Conservation (phyloP, 2,797 vertebrate species). For the Crenichthys baileyi region DNA sequence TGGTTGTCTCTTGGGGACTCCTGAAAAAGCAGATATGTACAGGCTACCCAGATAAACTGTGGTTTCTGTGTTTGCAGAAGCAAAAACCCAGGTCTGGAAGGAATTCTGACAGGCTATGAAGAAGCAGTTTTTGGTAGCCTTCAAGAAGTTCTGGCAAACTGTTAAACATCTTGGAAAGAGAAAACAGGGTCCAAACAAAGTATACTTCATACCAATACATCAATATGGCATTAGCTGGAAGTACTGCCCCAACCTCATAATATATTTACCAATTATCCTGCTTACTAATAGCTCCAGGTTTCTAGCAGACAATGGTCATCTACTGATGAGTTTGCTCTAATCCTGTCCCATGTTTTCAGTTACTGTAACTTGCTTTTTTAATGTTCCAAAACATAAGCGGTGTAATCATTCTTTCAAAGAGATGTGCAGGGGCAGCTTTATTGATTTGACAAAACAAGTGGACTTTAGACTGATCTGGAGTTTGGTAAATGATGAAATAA, state of each 20-base stretch:
- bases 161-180: neutral
- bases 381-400: neutral
- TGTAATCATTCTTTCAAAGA: slow-evolving; percentile 18
- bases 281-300: slow-evolving; percentile 59
- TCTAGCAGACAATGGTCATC: slow-evolving; percentile 51
- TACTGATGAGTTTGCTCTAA: slow-evolving; percentile 44
- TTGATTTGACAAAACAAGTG: slow-evolving; percentile 41
- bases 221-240: slow-evolving; percentile 67
- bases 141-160: neutral
- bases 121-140: slow-evolving; percentile 1
- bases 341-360: neutral
- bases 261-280: slow-evolving; percentile 62
- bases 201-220: slow-evolving; percentile 30
- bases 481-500: slow-evolving; percentile 18
- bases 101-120: neutral
- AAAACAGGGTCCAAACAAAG: neutral
- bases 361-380: neutral
- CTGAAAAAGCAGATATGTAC: neutral
- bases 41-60: neutral
- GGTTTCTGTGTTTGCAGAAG: neutral
- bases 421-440: slow-evolving; percentile 12
- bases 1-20: neutral
- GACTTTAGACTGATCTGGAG: slow-evolving; percentile 23
- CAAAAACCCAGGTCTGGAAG: neutral
- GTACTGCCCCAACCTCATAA: slow-evolving; percentile 67